Percentiles rank a stretch among this genome's conserved stretches.
phyloP scores from a whole-genome alignment of 2,113 vertebrate species.

The Scatophagus argus region DNA sequence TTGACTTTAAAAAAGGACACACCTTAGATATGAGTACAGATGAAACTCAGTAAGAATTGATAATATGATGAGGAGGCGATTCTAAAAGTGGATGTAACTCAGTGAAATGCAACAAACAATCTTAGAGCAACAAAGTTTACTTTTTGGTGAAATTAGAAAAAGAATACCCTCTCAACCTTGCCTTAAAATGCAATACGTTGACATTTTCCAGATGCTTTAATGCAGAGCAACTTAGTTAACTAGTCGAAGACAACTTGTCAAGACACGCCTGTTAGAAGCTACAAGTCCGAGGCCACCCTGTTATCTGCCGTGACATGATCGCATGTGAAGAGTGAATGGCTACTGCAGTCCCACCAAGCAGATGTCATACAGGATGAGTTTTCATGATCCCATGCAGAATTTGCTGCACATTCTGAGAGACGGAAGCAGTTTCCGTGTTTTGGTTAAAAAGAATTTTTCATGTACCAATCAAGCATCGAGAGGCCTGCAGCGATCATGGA shows the following conservation, averaged over 20 bases:
- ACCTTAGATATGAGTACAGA: constrained; percentile 1
- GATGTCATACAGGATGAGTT: constrained; percentile 39
- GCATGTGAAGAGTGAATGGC: not conserved
- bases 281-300: not conserved
- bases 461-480: not conserved
- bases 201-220: constrained; percentile 11
- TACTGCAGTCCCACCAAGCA: constrained; percentile 5
- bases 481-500: constrained; percentile 27
- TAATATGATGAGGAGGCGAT: not conserved
- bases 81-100: not conserved
- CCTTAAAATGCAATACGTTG: not conserved
- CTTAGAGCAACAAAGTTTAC: constrained; percentile 14
- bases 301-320: not conserved
- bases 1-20: not conserved
- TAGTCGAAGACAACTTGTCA: not conserved
- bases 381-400: constrained; percentile 56
- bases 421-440: constrained; percentile 56
- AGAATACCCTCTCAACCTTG: constrained; percentile 20
- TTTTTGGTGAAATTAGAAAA: constrained; percentile 47
- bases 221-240: constrained; percentile 6
- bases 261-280: constrained; percentile 14
- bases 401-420: constrained; percentile 53
- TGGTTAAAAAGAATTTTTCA: constrained; percentile 36
- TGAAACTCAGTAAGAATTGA: constrained; percentile 7
- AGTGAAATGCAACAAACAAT: constrained; percentile 30